A percentile compares a stretch with the other conserved stretches of the same genome.
Evolutionary conservation across 2,888 invertebrate species (phyloP).

Genomic region (Xanthorhoe designata): DNA sequence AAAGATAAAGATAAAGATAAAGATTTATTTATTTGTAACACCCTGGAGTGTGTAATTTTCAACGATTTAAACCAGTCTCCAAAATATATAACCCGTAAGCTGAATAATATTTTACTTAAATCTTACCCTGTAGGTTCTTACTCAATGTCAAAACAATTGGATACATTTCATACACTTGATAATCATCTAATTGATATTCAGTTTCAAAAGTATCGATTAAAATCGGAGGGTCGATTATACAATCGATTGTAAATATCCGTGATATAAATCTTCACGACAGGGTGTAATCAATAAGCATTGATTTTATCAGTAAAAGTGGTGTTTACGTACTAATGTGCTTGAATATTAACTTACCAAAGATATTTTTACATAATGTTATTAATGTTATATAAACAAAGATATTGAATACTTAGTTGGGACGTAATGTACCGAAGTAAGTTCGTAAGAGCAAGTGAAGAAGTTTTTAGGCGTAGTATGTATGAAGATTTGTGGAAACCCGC

Average conservation of each 20-base stretch:
- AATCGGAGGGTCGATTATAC: slow-evolving; percentile 38
- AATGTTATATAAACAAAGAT: too few relatives aligned
- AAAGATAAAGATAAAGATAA: too few relatives aligned
- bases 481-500: too few relatives aligned
- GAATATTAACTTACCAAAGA: slow-evolving; percentile 15
- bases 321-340: slow-evolving; percentile 4
- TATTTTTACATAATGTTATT: neutral
- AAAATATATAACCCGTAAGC: too few relatives aligned
- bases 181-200: slow-evolving; percentile 43
- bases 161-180: slow-evolving; percentile 26
- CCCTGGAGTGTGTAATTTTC: too few relatives aligned
- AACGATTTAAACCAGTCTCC: too few relatives aligned
- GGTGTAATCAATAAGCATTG: slow-evolving; percentile 30
- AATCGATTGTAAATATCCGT: slow-evolving; percentile 37
- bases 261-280: slow-evolving; percentile 36
- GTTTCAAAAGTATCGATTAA: slow-evolving; percentile 47
- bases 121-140: slow-evolving; percentile 1
- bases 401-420: too few relatives aligned
- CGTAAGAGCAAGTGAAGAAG: too few relatives aligned
- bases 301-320: neutral
- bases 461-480: too few relatives aligned
- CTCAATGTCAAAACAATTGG: slow-evolving; percentile 31
- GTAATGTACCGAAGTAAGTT: too few relatives aligned
- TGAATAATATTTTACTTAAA: too few relatives aligned
- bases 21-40: too few relatives aligned